Evolutionary conservation across 2,888 invertebrate genomes (phyloP).

Genomic region (Oligia latruncula): DNA sequence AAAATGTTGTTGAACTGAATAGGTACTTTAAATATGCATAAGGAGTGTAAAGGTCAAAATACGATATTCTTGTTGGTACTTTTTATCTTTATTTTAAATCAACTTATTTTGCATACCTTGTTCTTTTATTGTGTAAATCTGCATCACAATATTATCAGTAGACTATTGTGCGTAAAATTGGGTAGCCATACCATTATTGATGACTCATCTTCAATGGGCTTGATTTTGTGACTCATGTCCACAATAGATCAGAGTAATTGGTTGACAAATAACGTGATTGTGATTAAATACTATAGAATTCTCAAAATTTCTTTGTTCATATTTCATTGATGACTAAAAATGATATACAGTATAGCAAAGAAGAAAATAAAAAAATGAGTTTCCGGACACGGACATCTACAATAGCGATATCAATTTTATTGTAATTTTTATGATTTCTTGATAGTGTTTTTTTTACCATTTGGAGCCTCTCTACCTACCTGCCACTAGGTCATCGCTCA

Average conservation of each 20-base stretch:
- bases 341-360: not conserved
- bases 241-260: slow-evolving; percentile 19
- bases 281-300: slow-evolving; percentile 17
- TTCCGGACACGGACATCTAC: no score
- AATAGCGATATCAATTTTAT: not conserved
- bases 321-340: not conserved
- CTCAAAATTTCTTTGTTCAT: slow-evolving; percentile 3
- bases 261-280: slow-evolving; percentile 19
- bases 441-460: not conserved
- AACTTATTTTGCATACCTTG: slow-evolving; percentile 25
- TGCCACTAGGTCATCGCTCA: no score
- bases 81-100: slow-evolving; percentile 43
- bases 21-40: slow-evolving; percentile 11
- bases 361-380: not conserved
- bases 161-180: slow-evolving; percentile 30
- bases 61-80: slow-evolving; percentile 12
- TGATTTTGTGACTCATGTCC: slow-evolving; percentile 36
- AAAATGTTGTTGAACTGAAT: not conserved
- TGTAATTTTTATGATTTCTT: not conserved
- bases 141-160: slow-evolving; percentile 37
- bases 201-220: slow-evolving; percentile 31
- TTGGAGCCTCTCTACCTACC: not conserved
- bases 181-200: slow-evolving; percentile 13
- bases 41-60: slow-evolving; percentile 28
- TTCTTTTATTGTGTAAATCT: slow-evolving; percentile 29